Conservation (phyloP, 2,797 vertebrate species). For the Coendou prehensilis region DNA sequence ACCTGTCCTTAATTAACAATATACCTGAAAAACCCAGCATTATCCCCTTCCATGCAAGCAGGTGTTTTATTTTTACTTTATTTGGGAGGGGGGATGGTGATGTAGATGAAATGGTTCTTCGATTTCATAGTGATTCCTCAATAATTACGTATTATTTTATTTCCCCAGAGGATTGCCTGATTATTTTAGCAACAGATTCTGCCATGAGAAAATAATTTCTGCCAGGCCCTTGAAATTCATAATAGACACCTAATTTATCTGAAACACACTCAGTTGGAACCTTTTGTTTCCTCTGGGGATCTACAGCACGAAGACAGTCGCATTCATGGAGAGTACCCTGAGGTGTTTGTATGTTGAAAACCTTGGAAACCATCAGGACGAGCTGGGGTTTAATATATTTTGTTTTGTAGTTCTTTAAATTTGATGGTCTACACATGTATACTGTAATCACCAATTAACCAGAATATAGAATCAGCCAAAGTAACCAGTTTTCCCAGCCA, state of each 20-base stretch:
- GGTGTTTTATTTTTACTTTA: background rate
- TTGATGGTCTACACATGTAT: background rate
- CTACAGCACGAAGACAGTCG: background rate
- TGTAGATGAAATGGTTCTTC: background rate
- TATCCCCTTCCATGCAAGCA: background rate
- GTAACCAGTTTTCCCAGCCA: background rate
- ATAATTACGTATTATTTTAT: slow-evolving; percentile 23
- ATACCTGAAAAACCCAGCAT: background rate
- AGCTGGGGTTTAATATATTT: background rate
- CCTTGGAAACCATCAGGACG: background rate
- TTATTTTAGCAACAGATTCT: slow-evolving; percentile 48
- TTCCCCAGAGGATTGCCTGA: background rate
- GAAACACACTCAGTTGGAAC: slow-evolving; percentile 26
- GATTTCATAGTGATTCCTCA: slow-evolving; percentile 1
- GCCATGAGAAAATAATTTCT: slow-evolving; percentile 52
- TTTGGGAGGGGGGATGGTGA: background rate
- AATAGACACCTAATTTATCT: background rate
- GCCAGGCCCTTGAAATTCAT: background rate
- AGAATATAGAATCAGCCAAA: background rate
- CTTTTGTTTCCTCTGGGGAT: background rate
- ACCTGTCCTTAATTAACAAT: background rate
- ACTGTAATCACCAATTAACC: background rate
- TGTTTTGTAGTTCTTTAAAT: slow-evolving; percentile 2
- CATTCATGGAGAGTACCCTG: background rate
- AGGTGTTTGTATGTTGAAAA: background rate